Conservation (phyloP, 2,113 vertebrate genomes). For the Platysteira castanea region DNA sequence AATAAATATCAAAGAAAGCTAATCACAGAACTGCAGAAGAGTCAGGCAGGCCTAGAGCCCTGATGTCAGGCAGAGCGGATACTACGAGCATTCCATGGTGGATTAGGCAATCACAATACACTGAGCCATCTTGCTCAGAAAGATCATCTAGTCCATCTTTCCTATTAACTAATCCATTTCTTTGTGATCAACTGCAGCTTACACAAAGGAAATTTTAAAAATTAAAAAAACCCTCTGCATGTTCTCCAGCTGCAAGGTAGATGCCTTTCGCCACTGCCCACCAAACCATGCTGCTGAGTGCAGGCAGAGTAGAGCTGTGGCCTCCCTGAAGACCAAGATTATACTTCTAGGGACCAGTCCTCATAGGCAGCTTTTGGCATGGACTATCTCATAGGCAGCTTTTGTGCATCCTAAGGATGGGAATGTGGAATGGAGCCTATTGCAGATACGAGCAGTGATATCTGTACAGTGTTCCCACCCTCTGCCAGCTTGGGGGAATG, state of each 20-base stretch:
- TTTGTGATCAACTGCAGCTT: background rate
- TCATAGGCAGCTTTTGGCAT: background rate
- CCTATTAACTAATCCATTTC: background rate
- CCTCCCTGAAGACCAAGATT: background rate
- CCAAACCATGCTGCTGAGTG: background rate
- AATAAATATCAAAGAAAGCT: background rate
- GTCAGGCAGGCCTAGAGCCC: background rate
- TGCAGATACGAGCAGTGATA: background rate
- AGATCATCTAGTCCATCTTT: background rate
- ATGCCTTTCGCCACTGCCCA: background rate
- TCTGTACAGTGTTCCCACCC: background rate
- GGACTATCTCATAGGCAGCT: background rate
- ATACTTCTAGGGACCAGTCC: background rate
- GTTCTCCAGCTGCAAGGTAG: background rate
- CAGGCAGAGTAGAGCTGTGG: background rate
- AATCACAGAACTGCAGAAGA: background rate
- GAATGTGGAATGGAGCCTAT: background rate
- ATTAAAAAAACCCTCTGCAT: fast-evolving
- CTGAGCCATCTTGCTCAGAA: background rate
- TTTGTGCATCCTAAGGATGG: background rate
- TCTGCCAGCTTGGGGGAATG: conserved; percentile 6
- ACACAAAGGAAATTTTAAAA: background rate
- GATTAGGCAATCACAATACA: background rate
- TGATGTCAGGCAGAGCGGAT: background rate
- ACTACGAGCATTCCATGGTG: background rate